Percentiles rank a stretch among this genome's conserved stretches.
Evolutionary conservation across 2,797 vertebrate species (phyloP).

Genomic region (Molothrus ater): DNA sequence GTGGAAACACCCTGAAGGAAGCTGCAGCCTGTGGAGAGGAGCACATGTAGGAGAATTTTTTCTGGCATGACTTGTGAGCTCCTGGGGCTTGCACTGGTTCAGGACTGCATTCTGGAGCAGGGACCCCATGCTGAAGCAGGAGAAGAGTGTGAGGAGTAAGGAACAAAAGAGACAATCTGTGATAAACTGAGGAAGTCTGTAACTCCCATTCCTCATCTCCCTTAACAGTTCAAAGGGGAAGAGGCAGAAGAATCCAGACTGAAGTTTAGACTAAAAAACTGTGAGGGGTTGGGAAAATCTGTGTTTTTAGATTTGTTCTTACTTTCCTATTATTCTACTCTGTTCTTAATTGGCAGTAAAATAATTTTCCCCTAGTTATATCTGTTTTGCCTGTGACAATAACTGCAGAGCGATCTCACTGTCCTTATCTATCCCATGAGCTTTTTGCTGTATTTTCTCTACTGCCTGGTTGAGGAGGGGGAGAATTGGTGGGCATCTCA

Average conservation of each 20-base stretch:
- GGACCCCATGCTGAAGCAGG: neutral
- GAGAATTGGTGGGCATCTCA: neutral
- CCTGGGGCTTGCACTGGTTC: neutral
- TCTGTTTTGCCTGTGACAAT: neutral
- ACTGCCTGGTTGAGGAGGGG: neutral
- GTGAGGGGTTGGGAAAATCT: rapidly evolving
- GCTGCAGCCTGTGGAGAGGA: neutral
- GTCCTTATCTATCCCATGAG: neutral
- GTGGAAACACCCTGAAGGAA: neutral
- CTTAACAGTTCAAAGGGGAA: rapidly evolving
- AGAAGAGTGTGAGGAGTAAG: neutral
- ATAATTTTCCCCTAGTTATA: neutral
- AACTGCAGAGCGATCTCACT: neutral
- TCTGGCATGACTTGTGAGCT: neutral
- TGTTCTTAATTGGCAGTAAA: neutral
- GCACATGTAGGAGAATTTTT: neutral
- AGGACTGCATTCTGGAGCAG: neutral
- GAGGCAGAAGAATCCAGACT: neutral
- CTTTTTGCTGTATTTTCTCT: neutral
- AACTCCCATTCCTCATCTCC: neutral
- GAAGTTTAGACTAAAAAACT: neutral
- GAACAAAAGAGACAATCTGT: neutral
- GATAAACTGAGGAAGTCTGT: neutral
- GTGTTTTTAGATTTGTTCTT: neutral
- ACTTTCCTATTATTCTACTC: neutral